Evolutionary conservation across 2,113 vertebrate genomes (phyloP).

Genomic region (Calypte anna): DNA sequence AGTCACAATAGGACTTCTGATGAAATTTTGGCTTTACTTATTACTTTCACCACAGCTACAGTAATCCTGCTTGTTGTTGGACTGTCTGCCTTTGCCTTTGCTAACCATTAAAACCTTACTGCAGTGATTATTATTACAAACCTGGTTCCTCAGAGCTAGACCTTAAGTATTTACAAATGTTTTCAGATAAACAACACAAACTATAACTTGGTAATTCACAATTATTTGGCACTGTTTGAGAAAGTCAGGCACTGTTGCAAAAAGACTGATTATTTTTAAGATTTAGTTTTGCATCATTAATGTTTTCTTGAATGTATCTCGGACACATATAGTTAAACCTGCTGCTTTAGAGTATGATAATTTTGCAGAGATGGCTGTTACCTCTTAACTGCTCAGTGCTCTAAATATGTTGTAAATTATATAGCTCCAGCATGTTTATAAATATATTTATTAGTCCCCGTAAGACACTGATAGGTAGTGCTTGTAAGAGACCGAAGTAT

Average conservation of each 20-base stretch:
- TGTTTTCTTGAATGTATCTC: constrained; percentile 10
- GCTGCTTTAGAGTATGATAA: neutral
- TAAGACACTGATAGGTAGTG: constrained; percentile 13
- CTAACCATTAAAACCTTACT: neutral
- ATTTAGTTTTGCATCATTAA: constrained; percentile 60
- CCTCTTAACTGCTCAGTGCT: neutral
- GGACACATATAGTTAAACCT: neutral
- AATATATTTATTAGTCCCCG: constrained; percentile 55
- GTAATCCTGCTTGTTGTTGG: neutral
- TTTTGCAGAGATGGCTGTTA: constrained; percentile 24
- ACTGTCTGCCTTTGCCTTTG: neutral
- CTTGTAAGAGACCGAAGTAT: constrained; percentile 39
- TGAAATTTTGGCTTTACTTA: neutral
- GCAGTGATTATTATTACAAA: neutral
- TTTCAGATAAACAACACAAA: neutral
- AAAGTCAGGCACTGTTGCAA: constrained; percentile 29
- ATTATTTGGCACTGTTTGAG: constrained; percentile 21
- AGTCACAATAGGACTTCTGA: neutral
- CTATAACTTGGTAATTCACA: neutral
- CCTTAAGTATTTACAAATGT: neutral
- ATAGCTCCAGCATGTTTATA: constrained; percentile 15
- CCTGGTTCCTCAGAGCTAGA: neutral
- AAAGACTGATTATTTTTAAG: constrained; percentile 53
- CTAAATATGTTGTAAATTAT: constrained; percentile 45
- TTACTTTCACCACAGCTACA: neutral